Conservation (phyloP, 2,113 vertebrate species). For the Hemicordylus capensis region DNA sequence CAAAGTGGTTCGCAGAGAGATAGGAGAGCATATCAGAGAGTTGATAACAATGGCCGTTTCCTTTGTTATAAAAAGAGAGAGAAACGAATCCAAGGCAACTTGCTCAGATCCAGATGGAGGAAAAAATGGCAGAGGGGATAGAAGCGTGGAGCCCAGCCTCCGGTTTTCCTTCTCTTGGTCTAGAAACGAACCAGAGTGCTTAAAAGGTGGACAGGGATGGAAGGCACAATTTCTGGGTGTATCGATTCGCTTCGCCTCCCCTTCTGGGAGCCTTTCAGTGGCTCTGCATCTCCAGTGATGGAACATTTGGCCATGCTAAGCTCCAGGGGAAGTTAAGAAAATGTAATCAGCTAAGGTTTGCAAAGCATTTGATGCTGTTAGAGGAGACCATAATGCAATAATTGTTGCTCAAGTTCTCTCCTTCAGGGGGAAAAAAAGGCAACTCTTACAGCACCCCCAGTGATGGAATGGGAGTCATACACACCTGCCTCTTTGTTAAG, state of each 20-base stretch:
- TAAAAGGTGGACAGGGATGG: neutral
- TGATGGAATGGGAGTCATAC: neutral
- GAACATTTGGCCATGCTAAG: neutral
- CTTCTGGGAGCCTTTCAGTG: neutral
- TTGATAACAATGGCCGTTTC: neutral
- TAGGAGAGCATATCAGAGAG: neutral
- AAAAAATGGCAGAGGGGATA: neutral
- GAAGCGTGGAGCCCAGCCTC: too few species aligned
- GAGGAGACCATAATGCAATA: neutral
- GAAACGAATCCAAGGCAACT: too few species aligned
- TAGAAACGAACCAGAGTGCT: neutral
- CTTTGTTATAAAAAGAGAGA: too few species aligned
- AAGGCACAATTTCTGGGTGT: neutral
- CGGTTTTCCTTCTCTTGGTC: neutral
- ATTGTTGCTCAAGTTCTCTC: neutral
- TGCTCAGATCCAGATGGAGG: neutral
- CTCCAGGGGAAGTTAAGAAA: neutral
- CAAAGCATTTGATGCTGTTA: conserved; percentile 2
- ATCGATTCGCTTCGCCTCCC: neutral
- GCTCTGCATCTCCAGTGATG: neutral
- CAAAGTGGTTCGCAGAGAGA: neutral
- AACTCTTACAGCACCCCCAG: neutral
- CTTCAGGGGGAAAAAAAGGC: neutral
- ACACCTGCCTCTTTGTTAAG: too few species aligned
- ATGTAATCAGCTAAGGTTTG: conserved; percentile 10